Evolutionary conservation across 2,888 invertebrate genomes (phyloP).

Genomic region (Latheticus oryzae): DNA sequence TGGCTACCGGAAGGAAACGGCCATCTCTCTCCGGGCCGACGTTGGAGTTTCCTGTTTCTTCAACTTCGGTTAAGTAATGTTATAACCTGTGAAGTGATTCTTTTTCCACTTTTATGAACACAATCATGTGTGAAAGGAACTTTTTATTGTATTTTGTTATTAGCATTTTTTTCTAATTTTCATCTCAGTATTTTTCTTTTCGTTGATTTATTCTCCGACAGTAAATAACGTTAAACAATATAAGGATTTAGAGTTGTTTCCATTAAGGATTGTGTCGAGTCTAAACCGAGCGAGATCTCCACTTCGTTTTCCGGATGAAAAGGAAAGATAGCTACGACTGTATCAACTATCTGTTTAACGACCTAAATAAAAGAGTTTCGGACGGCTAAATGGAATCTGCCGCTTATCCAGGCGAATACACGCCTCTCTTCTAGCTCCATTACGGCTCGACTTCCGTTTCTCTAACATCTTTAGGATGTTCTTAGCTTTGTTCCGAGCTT

Average conservation of each 20-base stretch:
- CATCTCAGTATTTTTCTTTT: not conserved
- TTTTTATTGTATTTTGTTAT: no score
- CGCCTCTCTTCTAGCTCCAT: conserved; percentile 57
- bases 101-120: conserved; percentile 4
- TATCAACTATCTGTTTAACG: conserved; percentile 63
- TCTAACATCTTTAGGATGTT: conserved; percentile 61
- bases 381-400: conserved; percentile 65
- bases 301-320: no score
- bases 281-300: no score
- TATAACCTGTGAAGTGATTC: conserved; percentile 48
- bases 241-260: conserved; percentile 21
- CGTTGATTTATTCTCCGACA: conserved; percentile 24
- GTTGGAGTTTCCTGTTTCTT: conserved; percentile 52
- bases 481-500: conserved; percentile 55
- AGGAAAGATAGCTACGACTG: conserved; percentile 51
- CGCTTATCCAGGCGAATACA: conserved; percentile 55
- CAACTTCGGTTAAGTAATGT: conserved; percentile 54
- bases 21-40: conserved; percentile 56
- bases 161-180: no score
- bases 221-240: conserved; percentile 40
- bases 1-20: conserved; percentile 58
- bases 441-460: conserved; percentile 56
- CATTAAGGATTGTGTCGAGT: conserved; percentile 43
- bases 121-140: no score
- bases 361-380: conserved; percentile 65